A percentile compares a stretch with the other conserved stretches of the same genome.
Conservation (phyloP, 1,140 invertebrate species). For the Gryllus bimaculatus region DNA sequence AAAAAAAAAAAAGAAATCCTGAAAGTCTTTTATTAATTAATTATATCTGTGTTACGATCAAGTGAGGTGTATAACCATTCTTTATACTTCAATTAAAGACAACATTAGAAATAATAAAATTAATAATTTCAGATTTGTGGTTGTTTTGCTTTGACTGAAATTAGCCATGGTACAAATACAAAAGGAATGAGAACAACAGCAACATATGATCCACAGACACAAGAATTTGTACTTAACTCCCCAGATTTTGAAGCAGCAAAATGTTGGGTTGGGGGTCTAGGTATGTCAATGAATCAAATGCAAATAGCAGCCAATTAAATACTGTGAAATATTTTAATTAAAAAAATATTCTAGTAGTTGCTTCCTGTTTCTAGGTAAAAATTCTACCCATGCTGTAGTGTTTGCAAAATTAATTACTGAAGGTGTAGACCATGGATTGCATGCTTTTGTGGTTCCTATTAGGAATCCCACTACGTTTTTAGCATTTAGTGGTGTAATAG, state of each 20-base stretch:
- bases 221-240: slow-evolving; percentile 70
- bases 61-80: no score
- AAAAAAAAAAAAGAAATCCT: no score
- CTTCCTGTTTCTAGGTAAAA: slow-evolving; percentile 51
- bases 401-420: slow-evolving; percentile 84
- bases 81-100: no score
- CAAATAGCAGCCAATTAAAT: neutral
- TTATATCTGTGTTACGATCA: no score
- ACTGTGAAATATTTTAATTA: no score
- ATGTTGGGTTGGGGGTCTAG: slow-evolving; percentile 67
- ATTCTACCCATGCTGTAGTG: slow-evolving; percentile 74
- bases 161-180: slow-evolving; percentile 80
- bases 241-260: slow-evolving; percentile 80
- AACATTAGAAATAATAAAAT: no score
- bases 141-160: slow-evolving; percentile 78
- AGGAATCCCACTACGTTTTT: slow-evolving; percentile 59
- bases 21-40: no score
- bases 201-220: slow-evolving; percentile 60
- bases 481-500: slow-evolving; percentile 59
- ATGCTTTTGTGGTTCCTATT: slow-evolving; percentile 71
- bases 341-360: neutral
- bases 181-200: slow-evolving; percentile 74
- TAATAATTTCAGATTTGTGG: slow-evolving; percentile 43
- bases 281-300: slow-evolving; percentile 26
- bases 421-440: slow-evolving; percentile 63